phyloP scores from a whole-genome alignment of 2,797 vertebrate species.

The Sardinella longiceps region DNA sequence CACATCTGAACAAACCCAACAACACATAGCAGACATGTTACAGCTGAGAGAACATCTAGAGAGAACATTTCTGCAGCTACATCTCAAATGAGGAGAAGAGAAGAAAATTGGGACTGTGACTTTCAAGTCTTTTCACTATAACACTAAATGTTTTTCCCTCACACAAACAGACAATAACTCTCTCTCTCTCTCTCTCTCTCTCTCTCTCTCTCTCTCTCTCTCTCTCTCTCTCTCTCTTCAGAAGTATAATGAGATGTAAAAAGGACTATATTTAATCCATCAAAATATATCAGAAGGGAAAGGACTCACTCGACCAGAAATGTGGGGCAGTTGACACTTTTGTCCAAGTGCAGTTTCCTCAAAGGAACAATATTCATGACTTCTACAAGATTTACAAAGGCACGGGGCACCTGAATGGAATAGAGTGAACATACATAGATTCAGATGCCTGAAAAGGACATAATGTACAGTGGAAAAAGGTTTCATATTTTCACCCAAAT shows the following conservation, averaged over 20 bases:
- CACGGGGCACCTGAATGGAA: conserved; percentile 83
- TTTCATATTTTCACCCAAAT: not conserved
- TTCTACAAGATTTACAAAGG: conserved; percentile 88
- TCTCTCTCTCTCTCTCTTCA: no score
- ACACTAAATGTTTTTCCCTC: no score
- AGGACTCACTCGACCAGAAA: conserved; percentile 69
- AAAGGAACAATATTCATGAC: conserved; percentile 73
- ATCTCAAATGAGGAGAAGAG: not conserved
- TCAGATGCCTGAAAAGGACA: not conserved
- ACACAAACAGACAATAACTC: no score
- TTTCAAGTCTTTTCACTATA: no score
- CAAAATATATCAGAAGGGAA: no score
- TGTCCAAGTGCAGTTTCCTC: conserved; percentile 77
- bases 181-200: no score
- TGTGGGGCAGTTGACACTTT: conserved; percentile 75
- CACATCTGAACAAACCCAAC: no score
- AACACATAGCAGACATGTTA: not conserved
- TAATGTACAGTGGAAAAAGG: not conserved
- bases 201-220: no score
- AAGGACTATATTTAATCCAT: no score
- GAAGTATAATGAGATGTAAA: no score
- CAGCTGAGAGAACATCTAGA: not conserved
- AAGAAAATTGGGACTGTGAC: not conserved
- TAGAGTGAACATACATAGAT: not conserved
- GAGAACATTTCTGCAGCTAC: no score